Base-by-base conservation (phyloP, 2,797 vertebrate species). In the Ammospiza maritima region DNA sequence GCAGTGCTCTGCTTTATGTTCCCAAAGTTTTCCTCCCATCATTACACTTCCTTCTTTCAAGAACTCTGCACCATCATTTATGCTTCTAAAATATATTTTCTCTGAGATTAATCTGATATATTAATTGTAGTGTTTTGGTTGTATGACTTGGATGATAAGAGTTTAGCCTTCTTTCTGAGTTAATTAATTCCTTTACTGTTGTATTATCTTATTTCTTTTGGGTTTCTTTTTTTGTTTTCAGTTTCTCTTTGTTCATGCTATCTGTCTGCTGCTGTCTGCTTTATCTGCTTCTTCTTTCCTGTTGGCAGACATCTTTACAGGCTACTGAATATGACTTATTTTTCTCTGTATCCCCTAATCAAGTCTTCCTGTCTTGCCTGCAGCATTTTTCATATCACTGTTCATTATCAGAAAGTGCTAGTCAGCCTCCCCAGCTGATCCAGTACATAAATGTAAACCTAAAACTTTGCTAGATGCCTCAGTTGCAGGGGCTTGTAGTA, bases 201-300 rank as follows among this genome's bases (percentile, higher is more conserved):
- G 36, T 64, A 60, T 73, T 86, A 86, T 87, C 38, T 79, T 57
- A 5, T 57, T 87, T 79, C 13, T 86, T 30, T 40, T n/a, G 8
- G 3, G 1, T 1, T 5, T 15, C 23, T 38, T 36, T 38, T 25
- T 30, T 40, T 78, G 4, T 94, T 90, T 92, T 42, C 34, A 54
- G 32, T 95, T 96, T 81, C 80, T 95, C 69, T 96, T 73, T 86
- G 47, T 78, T 64, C 70, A 23, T 91, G 56, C 32, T 94, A 92
- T 96, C 93, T 94, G 5, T 92, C 75, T 96, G 40, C 90, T 96
- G 80, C 94, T 93, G 27, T 93, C 78, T 97, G 15, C 87, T 96
- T 95, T 97, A 96, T 94, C 88, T 92, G 3, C 62, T 91, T 92
- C 88, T 96, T 96, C 74, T 80, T 97, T 97, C 88, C 82, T 97